phyloP scores from a whole-genome alignment of 1,140 invertebrate species.

The Copidosoma floridanum region DNA sequence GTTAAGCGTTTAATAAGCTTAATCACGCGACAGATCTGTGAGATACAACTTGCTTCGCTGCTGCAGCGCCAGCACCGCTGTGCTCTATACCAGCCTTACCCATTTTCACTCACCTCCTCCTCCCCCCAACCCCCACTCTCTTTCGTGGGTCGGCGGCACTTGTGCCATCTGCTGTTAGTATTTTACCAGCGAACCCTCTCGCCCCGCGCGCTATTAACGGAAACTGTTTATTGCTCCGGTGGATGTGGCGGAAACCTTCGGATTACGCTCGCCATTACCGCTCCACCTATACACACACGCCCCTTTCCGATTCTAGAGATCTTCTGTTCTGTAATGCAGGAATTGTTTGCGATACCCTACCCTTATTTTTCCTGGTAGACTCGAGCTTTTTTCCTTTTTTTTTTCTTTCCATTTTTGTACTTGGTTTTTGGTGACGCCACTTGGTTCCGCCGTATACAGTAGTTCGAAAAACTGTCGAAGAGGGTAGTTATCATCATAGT shows the following conservation, averaged over 20 bases:
- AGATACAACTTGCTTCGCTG: slow-evolving; percentile 44
- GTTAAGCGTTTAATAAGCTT: slow-evolving; percentile 59
- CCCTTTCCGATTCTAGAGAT: too few species aligned
- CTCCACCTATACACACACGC: background rate
- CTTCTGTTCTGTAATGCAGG: too few species aligned
- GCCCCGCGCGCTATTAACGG: slow-evolving; percentile 49
- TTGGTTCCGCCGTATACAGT: too few species aligned
- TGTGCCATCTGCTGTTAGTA: slow-evolving; percentile 57
- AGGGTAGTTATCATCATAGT: too few species aligned
- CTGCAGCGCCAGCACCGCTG: slow-evolving; percentile 21
- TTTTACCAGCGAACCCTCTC: slow-evolving; percentile 48
- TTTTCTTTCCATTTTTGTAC: too few species aligned
- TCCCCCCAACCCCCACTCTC: too few species aligned
- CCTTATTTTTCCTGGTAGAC: too few species aligned
- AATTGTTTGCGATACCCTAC: too few species aligned
- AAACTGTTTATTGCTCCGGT: slow-evolving; percentile 53
- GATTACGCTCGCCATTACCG: slow-evolving; percentile 36
- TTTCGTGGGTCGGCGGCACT: background rate
- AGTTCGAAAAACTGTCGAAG: too few species aligned
- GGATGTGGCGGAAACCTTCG: slow-evolving; percentile 43
- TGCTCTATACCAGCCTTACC: background rate
- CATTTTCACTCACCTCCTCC: slow-evolving; percentile 14
- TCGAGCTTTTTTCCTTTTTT: too few species aligned
- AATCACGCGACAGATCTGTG: slow-evolving; percentile 58
- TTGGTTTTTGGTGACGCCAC: too few species aligned